Percentiles rank a stretch among this genome's conserved stretches.
Conservation (phyloP, 2,888 invertebrate genomes). For the Clunio marinus region DNA sequence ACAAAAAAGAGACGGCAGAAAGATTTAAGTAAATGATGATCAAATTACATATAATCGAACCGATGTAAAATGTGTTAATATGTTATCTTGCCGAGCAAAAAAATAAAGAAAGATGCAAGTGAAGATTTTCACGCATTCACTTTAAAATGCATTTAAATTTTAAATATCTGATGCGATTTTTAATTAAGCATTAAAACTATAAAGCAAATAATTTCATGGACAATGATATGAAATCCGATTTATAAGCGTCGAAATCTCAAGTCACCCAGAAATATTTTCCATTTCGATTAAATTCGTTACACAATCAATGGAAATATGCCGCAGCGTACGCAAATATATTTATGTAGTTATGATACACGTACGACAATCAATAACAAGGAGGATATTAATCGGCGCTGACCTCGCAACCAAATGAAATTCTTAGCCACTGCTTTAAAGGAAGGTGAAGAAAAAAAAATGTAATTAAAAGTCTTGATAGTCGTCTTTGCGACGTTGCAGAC, state of each 20-base stretch:
- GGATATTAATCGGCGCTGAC: constrained; percentile 11
- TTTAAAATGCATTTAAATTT: not conserved
- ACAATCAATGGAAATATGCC: not conserved
- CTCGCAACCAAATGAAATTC: constrained; percentile 6
- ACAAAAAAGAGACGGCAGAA: not conserved
- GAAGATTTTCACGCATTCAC: constrained; percentile 18
- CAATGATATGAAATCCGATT: not conserved
- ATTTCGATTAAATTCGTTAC: not conserved
- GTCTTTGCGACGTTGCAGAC: not conserved
- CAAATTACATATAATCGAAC: constrained; percentile 22
- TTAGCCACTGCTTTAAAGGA: not conserved
- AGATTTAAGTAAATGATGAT: constrained; percentile 5
- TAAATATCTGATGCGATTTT: not conserved
- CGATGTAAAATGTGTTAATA: constrained; percentile 25
- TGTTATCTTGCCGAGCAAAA: not conserved
- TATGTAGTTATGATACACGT: not conserved
- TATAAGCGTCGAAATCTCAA: not conserved
- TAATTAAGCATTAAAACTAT: constrained; percentile 1
- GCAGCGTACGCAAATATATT: not conserved
- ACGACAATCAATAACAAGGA: constrained; percentile 21
- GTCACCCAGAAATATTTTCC: not conserved
- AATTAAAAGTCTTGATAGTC: constrained; percentile 1
- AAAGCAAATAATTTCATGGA: constrained; percentile 4
- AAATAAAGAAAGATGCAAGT: not conserved
- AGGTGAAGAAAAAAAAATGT: not conserved